Conservation (phyloP, 2,113 vertebrate genomes). For the Gobio gobio region DNA sequence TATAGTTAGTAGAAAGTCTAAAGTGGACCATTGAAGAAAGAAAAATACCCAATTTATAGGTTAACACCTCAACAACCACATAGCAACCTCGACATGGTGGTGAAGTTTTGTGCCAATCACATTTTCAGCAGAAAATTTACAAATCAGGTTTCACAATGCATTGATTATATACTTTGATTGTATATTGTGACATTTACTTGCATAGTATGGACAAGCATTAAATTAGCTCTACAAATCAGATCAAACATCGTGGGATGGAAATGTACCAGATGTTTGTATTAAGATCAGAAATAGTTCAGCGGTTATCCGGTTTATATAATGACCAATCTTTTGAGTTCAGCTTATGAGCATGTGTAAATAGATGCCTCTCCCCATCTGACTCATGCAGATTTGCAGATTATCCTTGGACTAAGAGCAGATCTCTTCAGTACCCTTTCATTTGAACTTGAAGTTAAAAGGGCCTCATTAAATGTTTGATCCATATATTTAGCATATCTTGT, state of each 20-base stretch:
- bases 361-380: constrained; percentile 22
- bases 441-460: constrained; percentile 47
- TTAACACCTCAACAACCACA: background rate
- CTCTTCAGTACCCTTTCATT: constrained; percentile 41
- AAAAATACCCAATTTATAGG: no score
- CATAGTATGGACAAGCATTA: background rate
- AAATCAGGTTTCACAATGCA: constrained; percentile 1
- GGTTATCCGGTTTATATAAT: constrained; percentile 36
- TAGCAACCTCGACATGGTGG: background rate
- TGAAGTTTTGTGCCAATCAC: background rate
- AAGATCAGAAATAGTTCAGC: constrained; percentile 38
- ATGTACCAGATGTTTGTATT: constrained; percentile 27
- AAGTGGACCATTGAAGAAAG: no score
- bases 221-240: constrained; percentile 31
- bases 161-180: background rate
- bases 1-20: no score
- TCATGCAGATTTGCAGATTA: constrained; percentile 12
- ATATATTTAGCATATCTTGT: constrained; percentile 57
- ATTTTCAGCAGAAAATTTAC: background rate
- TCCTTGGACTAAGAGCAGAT: constrained; percentile 14
- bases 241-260: constrained; percentile 7
- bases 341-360: constrained; percentile 29
- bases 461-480: constrained; percentile 57
- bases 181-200: background rate
- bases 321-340: constrained; percentile 34